Evolutionary conservation across 2,888 invertebrate genomes (phyloP).

Genomic region (Melanotus villosus): DNA sequence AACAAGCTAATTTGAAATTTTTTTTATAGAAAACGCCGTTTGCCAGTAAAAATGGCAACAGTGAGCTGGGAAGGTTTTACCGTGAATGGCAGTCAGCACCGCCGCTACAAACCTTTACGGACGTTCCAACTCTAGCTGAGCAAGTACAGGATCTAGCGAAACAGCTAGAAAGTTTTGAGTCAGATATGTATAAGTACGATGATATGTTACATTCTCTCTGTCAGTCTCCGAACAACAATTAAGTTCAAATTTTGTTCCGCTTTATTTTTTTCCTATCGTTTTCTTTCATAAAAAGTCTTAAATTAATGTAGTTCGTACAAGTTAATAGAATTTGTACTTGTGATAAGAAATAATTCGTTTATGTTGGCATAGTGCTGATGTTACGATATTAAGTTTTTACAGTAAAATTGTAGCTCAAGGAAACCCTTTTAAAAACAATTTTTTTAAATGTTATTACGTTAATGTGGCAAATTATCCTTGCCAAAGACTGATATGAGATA

Average conservation of each 20-base stretch:
- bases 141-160: slow-evolving; percentile 75
- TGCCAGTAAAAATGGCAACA: slow-evolving; percentile 79
- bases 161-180: slow-evolving; percentile 83
- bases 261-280: background rate
- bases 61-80: slow-evolving; percentile 85
- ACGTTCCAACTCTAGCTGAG: slow-evolving; percentile 71
- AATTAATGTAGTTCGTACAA: slow-evolving; percentile 44
- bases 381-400: background rate
- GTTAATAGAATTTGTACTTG: slow-evolving; percentile 46
- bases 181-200: slow-evolving; percentile 82
- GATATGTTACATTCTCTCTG: slow-evolving; percentile 81
- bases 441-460: slow-evolving; percentile 20
- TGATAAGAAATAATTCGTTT: slow-evolving; percentile 42
- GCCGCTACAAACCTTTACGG: slow-evolving; percentile 60
- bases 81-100: slow-evolving; percentile 83
- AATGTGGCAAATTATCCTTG: slow-evolving; percentile 37
- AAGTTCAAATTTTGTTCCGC: slow-evolving; percentile 13
- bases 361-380: slow-evolving; percentile 21
- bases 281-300: slow-evolving; percentile 40
- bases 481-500: slow-evolving; percentile 55
- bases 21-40: slow-evolving; percentile 84
- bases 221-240: slow-evolving; percentile 73
- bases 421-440: slow-evolving; percentile 7
- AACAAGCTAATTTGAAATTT: background rate
- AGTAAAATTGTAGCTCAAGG: slow-evolving; percentile 36